Evolutionary conservation across 2,888 invertebrate species (phyloP), one percentile per base, ranked within the genome.

Genomic region (Xylota segnis): DNA sequence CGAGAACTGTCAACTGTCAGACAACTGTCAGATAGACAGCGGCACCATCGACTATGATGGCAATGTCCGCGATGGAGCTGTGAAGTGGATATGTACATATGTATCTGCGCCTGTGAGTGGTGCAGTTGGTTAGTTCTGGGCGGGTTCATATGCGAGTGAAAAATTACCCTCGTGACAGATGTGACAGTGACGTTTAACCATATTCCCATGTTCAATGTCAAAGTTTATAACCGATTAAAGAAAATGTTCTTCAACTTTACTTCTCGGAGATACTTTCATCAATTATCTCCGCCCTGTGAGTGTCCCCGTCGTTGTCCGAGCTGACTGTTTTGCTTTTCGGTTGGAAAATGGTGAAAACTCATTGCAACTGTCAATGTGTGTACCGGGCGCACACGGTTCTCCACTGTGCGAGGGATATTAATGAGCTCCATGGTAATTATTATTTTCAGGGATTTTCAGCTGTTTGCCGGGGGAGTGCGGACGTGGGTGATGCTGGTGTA

Each of bases 1-100:
- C 82, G 71, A 82, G 86, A 72, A 82, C 86, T 86, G 86, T 86
- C 86, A 86, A 82, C 86, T 86, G 86, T 86, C 86, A 86, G 61
- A 72, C 76, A 82, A 76, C 65, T 82, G 86, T 82, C 86, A 72
- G 82, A 34, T 32, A 54, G 82, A 65, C 61, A 71, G 71, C 32
- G 45, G 34, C 75, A 54, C 27, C 32, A 47, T 10, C 40, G 37
- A 10, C 54, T n/a, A 52, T 14, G n/a, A 52, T 14, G n/a, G 9
- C 58, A 18, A 5, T 16, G 16, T 43, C 68, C 63, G 61, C 50
- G 50, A 77, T 72, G 65, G 45, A 76, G 82, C 59, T 52, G 29
- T 72, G 66, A 71, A 76, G 77, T 82, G 58, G 50, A 70, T 70
- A n/a, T n/a, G n/a, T n/a, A n/a, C n/a, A n/a, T n/a, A n/a, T n/a